Evolutionary conservation across 2,888 invertebrate species (phyloP), one percentile per base, ranked within the genome.

Genomic region (Melangyna quadrimaculata): DNA sequence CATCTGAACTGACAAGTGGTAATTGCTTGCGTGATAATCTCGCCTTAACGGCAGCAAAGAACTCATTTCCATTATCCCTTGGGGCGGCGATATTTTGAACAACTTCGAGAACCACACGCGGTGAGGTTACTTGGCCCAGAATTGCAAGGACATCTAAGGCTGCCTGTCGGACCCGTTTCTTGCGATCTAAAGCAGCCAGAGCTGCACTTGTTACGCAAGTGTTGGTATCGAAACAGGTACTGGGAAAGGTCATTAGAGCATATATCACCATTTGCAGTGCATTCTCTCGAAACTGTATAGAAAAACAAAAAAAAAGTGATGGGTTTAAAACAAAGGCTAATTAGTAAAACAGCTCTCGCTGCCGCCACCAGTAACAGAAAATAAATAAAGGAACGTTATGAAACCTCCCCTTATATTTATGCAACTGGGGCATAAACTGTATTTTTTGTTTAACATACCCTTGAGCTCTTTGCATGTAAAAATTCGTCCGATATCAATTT

Each of bases 131-230:
- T 91, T 96, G 96, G 3, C 96, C 96, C 51, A 97, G 91, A 27
- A 96, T 95, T 0, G 97, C 96, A 59, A 97, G 92, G 37, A 96
- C 95, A 90, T 97, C 97, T 71, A 97, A 94, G 74, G 94, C 96
- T 86, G 94, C 97, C 92, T 94, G 97, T 89, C 94, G 94, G 87
- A 95, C 98, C 89, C 94, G 94, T 90, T 95, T 94, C 89, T 95
- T 97, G 88, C 94, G 94, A 90, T 91, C 95, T 88, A 89, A 93
- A 90, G 87, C 93, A 2, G 92, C 91, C 71, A 90, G 82, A 87
- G 90, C 87, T 89, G 93, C 87, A 89, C 91, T 89, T 90, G 93
- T 87, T 88, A 93, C 79, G 89, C 92, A 88, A 89, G 93, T 94
- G 90, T 89, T 89, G 19, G 91, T 90, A 93, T 95, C 95, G 89